Conservation (phyloP, 2,113 vertebrate species). For the Brachionichthys hirsutus region DNA sequence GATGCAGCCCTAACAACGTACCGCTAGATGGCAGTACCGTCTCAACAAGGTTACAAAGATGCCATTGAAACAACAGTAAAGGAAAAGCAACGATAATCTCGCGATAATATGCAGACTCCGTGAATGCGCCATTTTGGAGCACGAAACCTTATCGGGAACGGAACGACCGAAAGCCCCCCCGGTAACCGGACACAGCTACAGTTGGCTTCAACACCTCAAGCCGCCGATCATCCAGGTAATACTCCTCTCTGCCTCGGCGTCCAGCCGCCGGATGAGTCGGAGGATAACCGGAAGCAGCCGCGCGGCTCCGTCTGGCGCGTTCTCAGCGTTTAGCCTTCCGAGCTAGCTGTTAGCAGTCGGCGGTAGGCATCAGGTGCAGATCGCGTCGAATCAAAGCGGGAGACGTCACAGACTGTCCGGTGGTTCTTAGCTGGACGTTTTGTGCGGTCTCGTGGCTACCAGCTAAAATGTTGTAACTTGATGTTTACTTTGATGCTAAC, state of each 20-base stretch:
- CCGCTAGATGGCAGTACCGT: not conserved
- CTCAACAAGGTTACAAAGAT: not conserved
- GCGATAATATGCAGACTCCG: constrained; percentile 20
- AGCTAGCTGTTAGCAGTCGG: too few relatives aligned
- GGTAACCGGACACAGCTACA: not conserved
- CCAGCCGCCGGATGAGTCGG: not conserved
- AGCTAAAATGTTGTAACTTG: too few relatives aligned
- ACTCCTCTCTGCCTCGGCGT: accelerated
- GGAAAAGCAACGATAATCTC: constrained; percentile 10
- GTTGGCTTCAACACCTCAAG: not conserved
- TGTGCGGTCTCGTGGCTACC: too few relatives aligned
- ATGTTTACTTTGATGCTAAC: too few relatives aligned
- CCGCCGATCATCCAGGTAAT: constrained; percentile 33
- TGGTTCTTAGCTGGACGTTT: too few relatives aligned
- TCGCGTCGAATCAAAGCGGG: too few relatives aligned
- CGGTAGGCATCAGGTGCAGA: too few relatives aligned
- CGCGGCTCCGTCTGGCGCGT: too few relatives aligned
- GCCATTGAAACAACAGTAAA: not conserved
- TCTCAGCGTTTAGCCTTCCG: too few relatives aligned
- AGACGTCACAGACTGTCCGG: too few relatives aligned
- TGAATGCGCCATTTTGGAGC: constrained; percentile 7
- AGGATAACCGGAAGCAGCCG: not conserved
- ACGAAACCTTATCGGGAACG: not conserved
- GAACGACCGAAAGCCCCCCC: not conserved
- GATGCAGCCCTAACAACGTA: too few relatives aligned